phyloP scores from a whole-genome alignment of 2,113 vertebrate genomes.

The Apus apus region DNA sequence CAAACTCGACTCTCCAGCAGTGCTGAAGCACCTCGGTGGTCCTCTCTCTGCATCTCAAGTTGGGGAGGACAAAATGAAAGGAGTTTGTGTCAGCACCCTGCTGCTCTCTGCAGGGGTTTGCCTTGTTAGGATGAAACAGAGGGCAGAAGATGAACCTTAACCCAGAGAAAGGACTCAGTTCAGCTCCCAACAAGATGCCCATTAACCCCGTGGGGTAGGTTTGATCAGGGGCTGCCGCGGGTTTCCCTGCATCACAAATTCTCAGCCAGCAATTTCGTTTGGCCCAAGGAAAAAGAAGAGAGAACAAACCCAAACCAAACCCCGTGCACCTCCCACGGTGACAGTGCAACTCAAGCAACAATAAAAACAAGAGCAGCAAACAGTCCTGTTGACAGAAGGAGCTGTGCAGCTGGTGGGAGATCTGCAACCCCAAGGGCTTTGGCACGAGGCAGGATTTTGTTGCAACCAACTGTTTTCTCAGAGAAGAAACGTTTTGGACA shows the following conservation, averaged over 20 bases:
- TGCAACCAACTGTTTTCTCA: neutral
- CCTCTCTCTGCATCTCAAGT: fast-evolving
- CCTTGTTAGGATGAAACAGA: neutral
- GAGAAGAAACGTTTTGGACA: neutral
- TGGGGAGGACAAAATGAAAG: neutral
- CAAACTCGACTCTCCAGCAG: neutral
- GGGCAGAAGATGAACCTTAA: neutral
- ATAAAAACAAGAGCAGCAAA: neutral
- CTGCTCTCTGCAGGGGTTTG: neutral
- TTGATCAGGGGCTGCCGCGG: neutral
- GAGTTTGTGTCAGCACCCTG: fast-evolving
- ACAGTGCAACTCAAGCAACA: neutral
- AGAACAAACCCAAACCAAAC: fast-evolving
- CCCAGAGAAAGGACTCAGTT: neutral
- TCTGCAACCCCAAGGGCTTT: neutral
- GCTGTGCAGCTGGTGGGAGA: neutral
- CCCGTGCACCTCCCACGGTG: neutral
- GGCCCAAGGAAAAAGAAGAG: neutral
- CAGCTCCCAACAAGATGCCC: no score
- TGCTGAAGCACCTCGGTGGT: fast-evolving
- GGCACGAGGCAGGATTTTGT: neutral
- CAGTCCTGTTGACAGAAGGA: neutral
- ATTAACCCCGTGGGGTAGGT: neutral
- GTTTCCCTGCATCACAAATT: neutral
- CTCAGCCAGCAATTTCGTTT: neutral